phyloP scores from a whole-genome alignment of 2,113 vertebrate genomes.

The Hypanus sabinus region DNA sequence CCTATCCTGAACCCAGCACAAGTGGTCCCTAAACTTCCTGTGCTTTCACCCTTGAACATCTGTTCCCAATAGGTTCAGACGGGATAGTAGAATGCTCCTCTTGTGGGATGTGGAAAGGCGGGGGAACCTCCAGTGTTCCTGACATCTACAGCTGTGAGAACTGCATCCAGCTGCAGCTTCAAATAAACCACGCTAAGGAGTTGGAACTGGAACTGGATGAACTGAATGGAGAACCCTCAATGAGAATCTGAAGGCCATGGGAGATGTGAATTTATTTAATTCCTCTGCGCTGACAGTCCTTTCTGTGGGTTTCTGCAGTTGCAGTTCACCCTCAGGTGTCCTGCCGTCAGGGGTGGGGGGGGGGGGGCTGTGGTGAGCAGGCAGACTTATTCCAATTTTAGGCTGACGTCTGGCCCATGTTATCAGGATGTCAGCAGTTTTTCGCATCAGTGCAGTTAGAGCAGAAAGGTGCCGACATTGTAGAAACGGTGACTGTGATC shows the following conservation, averaged over 20 bases:
- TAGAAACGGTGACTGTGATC: not conserved
- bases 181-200: too few relatives aligned
- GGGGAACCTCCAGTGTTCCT: too few relatives aligned
- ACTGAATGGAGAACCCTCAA: not conserved
- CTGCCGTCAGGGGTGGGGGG: not conserved
- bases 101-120: too few relatives aligned
- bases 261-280: not conserved
- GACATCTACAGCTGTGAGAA: too few relatives aligned
- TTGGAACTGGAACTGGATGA: too few relatives aligned
- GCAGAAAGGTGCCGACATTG: not conserved
- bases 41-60: too few relatives aligned
- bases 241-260: not conserved
- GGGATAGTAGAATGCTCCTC: too few relatives aligned
- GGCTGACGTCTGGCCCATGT: not conserved
- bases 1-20: too few relatives aligned
- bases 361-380: not conserved
- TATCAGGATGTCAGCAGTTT: not conserved
- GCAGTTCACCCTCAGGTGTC: not conserved
- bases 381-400: not conserved
- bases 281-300: not conserved
- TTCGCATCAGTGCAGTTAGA: not conserved
- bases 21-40: too few relatives aligned
- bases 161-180: too few relatives aligned
- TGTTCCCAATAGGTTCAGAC: too few relatives aligned
- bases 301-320: not conserved